Conservation (phyloP, 2,888 invertebrate species). For the Coelinius sp. region DNA sequence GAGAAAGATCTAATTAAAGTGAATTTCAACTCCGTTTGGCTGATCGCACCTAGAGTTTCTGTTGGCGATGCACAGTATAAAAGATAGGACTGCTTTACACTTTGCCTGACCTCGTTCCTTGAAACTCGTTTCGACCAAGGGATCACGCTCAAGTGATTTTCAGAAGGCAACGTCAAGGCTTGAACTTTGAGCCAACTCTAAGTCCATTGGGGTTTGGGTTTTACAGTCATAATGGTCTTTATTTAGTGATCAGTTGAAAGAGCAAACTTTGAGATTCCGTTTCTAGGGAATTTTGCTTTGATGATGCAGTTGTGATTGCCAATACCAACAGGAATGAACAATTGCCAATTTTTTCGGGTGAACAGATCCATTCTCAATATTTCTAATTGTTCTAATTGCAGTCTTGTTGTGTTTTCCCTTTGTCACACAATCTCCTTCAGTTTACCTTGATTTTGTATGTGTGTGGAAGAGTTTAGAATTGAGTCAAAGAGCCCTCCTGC, state of each 20-base stretch:
- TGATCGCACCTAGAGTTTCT: constrained; percentile 17
- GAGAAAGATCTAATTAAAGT: constrained; percentile 28
- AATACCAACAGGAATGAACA: too few relatives aligned
- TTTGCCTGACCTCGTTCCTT: constrained; percentile 44
- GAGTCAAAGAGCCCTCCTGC: constrained; percentile 60
- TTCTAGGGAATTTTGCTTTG: neutral
- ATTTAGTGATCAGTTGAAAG: constrained; percentile 13
- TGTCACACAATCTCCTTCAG: constrained; percentile 60
- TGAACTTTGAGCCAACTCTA: constrained; percentile 29
- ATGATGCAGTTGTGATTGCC: neutral
- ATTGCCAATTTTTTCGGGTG: too few relatives aligned
- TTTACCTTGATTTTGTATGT: too few relatives aligned
- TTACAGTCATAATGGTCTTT: constrained; percentile 21
- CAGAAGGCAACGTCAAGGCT: constrained; percentile 44
- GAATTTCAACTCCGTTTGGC: constrained; percentile 25
- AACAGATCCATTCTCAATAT: too few relatives aligned
- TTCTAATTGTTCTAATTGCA: too few relatives aligned
- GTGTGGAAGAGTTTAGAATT: constrained; percentile 65
- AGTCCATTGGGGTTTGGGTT: constrained; percentile 33
- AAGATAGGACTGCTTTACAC: constrained; percentile 38
- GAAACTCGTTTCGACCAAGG: constrained; percentile 42
- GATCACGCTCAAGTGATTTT: constrained; percentile 52
- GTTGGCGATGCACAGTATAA: neutral
- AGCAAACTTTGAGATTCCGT: constrained; percentile 10
- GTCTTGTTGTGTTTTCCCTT: constrained; percentile 66